phyloP scores from a whole-genome alignment of 1,140 invertebrate species.

The Conopomorpha cramerella region DNA sequence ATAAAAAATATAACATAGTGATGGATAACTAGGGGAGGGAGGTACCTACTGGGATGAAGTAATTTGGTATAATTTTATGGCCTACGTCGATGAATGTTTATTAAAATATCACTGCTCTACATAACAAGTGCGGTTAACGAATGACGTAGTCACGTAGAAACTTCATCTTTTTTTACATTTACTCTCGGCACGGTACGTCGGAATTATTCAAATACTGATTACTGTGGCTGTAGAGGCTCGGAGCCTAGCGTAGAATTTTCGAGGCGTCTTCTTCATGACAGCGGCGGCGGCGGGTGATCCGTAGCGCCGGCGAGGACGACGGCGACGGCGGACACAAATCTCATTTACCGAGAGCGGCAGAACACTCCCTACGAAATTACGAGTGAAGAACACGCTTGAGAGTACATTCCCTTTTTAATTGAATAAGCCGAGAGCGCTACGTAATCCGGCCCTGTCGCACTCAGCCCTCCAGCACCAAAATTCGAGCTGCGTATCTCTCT shows the following conservation, averaged over 20 bases:
- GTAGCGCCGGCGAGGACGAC: background rate
- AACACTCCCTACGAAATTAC: conserved; percentile 14
- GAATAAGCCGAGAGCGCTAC: conserved; percentile 23
- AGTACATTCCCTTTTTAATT: conserved; percentile 26
- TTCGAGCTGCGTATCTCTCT: conserved; percentile 9
- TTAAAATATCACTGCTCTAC: too few species aligned
- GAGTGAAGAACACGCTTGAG: conserved; percentile 13
- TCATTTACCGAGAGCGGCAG: conserved; percentile 14
- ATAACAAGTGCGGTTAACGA: too few species aligned
- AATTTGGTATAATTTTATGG: too few species aligned
- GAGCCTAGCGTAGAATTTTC: too few species aligned
- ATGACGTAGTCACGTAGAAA: too few species aligned
- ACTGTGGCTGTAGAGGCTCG: background rate
- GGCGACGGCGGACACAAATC: conserved; percentile 10
- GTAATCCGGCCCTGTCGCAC: conserved; percentile 15
- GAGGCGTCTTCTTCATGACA: too few species aligned
- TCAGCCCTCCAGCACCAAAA: conserved; percentile 11
- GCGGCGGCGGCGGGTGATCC: background rate
- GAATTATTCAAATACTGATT: background rate
- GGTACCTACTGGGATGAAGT: too few species aligned
- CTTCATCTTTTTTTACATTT: conserved; percentile 2
- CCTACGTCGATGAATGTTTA: too few species aligned
- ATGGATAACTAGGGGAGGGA: too few species aligned
- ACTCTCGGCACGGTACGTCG: too few species aligned
- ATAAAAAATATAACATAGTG: too few species aligned